Conservation (phyloP, 2,888 invertebrate genomes). For the Rhamnusium bicolor region DNA sequence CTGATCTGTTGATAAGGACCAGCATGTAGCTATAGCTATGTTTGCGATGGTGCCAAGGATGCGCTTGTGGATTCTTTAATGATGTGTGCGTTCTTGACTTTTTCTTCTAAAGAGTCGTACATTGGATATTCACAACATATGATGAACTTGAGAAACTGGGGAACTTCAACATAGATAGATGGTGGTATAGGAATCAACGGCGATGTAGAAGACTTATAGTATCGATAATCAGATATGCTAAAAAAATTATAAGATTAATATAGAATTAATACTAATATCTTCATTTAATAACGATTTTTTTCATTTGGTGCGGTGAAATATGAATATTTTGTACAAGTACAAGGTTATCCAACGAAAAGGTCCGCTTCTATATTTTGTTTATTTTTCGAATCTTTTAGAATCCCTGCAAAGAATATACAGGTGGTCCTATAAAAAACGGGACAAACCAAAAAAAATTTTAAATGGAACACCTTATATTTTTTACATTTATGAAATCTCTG, state of each 20-base stretch:
- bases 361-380: too few species aligned
- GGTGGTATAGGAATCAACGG: conserved; percentile 92
- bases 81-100: conserved; percentile 73
- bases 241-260: conserved; percentile 8
- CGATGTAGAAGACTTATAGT: conserved; percentile 91
- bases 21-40: conserved; percentile 79
- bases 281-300: background rate
- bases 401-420: too few species aligned
- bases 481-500: too few species aligned
- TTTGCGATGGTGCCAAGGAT: conserved; percentile 79
- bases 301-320: conserved; percentile 47
- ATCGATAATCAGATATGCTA: conserved; percentile 88
- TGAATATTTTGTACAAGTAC: too few species aligned
- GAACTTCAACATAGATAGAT: conserved; percentile 89
- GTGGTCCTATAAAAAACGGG: too few species aligned
- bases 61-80: conserved; percentile 82
- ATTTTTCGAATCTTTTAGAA: too few species aligned
- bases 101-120: conserved; percentile 84
- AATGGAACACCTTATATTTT: too few species aligned
- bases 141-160: conserved; percentile 85
- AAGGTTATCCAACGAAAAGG: too few species aligned
- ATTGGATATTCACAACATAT: conserved; percentile 92
- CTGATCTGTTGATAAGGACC: conserved; percentile 57
- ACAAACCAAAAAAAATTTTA: too few species aligned
- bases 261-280: background rate